phyloP scores from a whole-genome alignment of 2,113 vertebrate species.

The Glareola pratincola region DNA sequence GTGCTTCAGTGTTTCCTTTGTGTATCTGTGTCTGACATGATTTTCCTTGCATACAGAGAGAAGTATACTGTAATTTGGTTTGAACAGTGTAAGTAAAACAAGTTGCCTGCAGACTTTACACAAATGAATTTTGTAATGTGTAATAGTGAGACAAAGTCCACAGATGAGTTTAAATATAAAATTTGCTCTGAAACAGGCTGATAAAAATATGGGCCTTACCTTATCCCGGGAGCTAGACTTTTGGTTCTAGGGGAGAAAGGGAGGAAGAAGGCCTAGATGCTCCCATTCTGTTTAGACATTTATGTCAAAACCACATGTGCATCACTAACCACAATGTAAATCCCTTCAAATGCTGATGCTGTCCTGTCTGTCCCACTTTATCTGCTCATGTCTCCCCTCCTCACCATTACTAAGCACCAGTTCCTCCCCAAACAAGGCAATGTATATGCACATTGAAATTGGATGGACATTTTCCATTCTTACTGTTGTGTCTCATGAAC shows the following conservation, averaged over 20 bases:
- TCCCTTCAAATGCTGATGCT: not conserved
- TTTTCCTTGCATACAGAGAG: slow-evolving; percentile 24
- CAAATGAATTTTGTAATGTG: not conserved
- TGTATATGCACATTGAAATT: not conserved
- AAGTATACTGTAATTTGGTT: not conserved
- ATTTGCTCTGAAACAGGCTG: not conserved
- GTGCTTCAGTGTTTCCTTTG: slow-evolving; percentile 43
- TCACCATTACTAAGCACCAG: not conserved
- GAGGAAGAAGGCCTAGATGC: not conserved
- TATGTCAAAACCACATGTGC: not conserved
- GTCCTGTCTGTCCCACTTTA: not conserved
- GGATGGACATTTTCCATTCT: not conserved
- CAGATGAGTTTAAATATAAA: not conserved
- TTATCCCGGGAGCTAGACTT: not conserved
- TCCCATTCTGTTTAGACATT: not conserved
- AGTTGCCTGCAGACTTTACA: not conserved
- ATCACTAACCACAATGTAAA: not conserved
- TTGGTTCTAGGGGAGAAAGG: not conserved
- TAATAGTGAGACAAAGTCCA: not conserved
- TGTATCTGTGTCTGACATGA: slow-evolving; percentile 15
- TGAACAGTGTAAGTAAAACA: not conserved
- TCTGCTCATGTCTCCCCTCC: not conserved
- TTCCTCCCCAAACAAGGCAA: not conserved
- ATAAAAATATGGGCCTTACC: not conserved
- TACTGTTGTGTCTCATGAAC: not conserved